Conservation (phyloP, 2,113 vertebrate genomes). For the Phoxinus phoxinus region DNA sequence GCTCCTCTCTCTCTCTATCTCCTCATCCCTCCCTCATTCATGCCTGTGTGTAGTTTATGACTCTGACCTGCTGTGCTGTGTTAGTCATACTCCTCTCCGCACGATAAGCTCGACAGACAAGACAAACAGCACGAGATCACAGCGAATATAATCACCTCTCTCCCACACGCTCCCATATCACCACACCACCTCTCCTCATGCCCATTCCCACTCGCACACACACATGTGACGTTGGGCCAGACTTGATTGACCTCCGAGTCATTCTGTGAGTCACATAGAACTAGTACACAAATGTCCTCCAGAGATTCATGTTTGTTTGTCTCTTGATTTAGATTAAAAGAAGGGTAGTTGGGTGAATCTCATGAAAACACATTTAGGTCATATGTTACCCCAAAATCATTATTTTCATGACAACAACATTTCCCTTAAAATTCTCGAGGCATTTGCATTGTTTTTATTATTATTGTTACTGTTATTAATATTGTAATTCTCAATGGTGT, state of each 20-base stretch:
- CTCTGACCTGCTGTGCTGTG: slow-evolving; percentile 17
- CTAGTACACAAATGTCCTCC: background rate
- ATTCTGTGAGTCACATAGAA: background rate
- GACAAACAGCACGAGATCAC: slow-evolving; percentile 16
- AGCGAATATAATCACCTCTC: background rate
- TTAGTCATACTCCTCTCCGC: background rate
- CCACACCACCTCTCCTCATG: background rate
- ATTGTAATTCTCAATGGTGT: background rate
- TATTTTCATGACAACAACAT: background rate
- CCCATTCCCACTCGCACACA: background rate
- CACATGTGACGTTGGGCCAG: background rate
- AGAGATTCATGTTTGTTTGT: background rate
- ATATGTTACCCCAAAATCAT: background rate
- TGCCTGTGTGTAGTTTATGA: slow-evolving; percentile 29
- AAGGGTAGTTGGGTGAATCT: background rate
- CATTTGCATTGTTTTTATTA: background rate
- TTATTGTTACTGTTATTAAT: background rate
- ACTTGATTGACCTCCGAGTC: background rate
- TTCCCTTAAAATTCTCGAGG: background rate
- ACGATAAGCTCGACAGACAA: slow-evolving; percentile 27
- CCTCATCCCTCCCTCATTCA: background rate
- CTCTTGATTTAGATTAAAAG: background rate
- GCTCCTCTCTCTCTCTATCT: slow-evolving; percentile 22
- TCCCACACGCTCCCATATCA: background rate
- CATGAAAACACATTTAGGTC: background rate